Conservation (phyloP, 2,888 invertebrate species). For the Anarsia innoxiella region DNA sequence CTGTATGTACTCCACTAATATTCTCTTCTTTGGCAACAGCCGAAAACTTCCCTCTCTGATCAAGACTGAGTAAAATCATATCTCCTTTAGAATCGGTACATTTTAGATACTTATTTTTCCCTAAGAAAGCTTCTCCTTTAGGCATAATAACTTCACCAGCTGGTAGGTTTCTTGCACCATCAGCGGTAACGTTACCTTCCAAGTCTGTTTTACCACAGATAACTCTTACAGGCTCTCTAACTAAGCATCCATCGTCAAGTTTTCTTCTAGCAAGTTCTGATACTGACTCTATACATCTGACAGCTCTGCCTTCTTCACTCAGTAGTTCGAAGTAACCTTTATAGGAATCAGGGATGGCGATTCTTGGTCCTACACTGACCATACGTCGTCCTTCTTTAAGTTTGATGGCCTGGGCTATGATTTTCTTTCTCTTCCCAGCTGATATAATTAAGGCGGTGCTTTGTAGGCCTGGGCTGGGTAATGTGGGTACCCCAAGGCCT, state of each 20-base stretch:
- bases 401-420: constrained; percentile 91
- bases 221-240: constrained; percentile 85
- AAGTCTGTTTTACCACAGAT: constrained; percentile 77
- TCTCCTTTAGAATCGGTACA: constrained; percentile 91
- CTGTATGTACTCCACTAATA: constrained; percentile 95
- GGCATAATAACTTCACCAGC: constrained; percentile 90
- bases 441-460: constrained; percentile 91
- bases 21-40: constrained; percentile 94
- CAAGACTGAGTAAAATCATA: constrained; percentile 86
- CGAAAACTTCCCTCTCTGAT: constrained; percentile 93
- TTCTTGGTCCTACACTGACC: constrained; percentile 85
- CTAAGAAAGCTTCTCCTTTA: constrained; percentile 80
- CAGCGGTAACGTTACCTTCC: constrained; percentile 78
- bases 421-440: constrained; percentile 88
- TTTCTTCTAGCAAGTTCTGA: constrained; percentile 86
- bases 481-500: constrained; percentile 90
- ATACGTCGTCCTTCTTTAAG: constrained; percentile 90
- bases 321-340: constrained; percentile 95
- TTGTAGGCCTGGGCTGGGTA: constrained; percentile 90
- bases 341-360: constrained; percentile 93
- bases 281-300: constrained; percentile 92
- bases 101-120: constrained; percentile 87
- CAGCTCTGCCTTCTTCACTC: constrained; percentile 94
- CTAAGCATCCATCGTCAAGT: constrained; percentile 83
- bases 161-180: constrained; percentile 83